These are phyloP conservation scores for Quadroppia sp. DNA, from an alignment of 2,888 invertebrate species.

Conservation along the genomic window DNA sequence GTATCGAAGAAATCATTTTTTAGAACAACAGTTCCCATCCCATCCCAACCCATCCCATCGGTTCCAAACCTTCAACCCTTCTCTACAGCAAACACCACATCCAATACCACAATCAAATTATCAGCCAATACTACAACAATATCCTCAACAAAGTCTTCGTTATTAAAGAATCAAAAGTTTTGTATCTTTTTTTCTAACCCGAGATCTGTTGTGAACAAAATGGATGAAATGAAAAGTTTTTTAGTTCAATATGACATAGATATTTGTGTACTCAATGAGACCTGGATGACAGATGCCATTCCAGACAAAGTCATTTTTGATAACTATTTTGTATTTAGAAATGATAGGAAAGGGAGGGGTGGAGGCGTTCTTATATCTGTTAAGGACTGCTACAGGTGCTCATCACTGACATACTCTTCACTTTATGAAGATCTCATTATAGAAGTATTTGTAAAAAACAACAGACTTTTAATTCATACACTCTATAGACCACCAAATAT, in stretches of 20 bases:
- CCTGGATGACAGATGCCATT: background rate
- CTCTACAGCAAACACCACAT: too few species aligned
- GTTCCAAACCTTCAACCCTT: too few species aligned
- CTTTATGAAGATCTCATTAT: constrained; percentile 4
- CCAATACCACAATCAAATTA: too few species aligned
- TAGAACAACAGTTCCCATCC: too few species aligned
- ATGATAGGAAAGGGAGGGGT: background rate
- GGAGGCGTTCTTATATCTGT: constrained; percentile 12
- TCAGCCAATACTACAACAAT: background rate
- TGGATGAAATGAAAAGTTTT: background rate
- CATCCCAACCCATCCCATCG: too few species aligned
- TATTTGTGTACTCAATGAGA: background rate
- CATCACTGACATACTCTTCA: too few species aligned
- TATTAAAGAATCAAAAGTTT: background rate
- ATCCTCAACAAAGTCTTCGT: background rate
- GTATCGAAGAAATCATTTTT: too few species aligned
- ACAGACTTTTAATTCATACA: background rate
- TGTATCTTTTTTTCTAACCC: background rate
- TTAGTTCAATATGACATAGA: background rate
- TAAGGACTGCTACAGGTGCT: background rate
- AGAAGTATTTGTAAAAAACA: background rate
- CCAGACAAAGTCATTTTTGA: constrained; percentile 3
- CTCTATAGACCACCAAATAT: constrained; percentile 19
- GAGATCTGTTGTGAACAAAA: background rate
- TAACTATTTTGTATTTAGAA: background rate